Base-by-base conservation (phyloP, 2,888 invertebrate genomes). In the Apamea monoglypha region DNA sequence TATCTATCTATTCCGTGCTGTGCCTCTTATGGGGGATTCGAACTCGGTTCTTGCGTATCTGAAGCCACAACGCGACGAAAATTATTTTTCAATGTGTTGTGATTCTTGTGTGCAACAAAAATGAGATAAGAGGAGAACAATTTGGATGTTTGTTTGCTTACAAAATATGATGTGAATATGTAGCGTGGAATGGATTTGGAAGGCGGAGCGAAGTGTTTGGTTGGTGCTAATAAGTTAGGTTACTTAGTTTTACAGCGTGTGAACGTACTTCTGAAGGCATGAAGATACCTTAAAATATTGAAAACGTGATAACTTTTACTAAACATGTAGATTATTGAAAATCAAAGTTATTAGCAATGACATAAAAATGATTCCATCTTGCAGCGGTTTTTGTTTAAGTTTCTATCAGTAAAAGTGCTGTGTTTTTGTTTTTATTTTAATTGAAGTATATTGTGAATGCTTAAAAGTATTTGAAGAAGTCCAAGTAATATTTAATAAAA, bases 11-110 rank as follows among this genome's bases (percentile, higher is more conserved):
- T 63, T 53, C 32, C 18, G 44, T 96, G 96, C 95, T 32, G 44
- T 96, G 96, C 95, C 47, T 93, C 92, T 95, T 95, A 96, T 96
- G 93, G 95, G 94, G 94, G 94, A 94, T 93, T 93, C 89, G 81
- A 70, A 87, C 86, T 85, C 80, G 80, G 82, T 68, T 29, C 53
- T 47, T 44, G 68, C 86, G 80, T 90, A 89, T 88, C 90, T 89
- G 79, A 80, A 73, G 82, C 86, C 86, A 80, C 87, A 90, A 75
- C 87, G 84, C 84, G 73, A 78, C 80, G 85, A 87, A 91, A 93
- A 91, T 92, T 91, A 91, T 92, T 92, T 92, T 92, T 89, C 89
- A 87, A 89, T 90, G 88, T 87, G 85, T 89, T 90, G 81, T 87
- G 88, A 87, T 90, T 90, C 89, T 83, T 89, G 88, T 78, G 83